These are phyloP conservation scores for Myxocyprinus asiaticus DNA, from an alignment of 2,113 vertebrate genomes.

Conservation along the genomic window DNA sequence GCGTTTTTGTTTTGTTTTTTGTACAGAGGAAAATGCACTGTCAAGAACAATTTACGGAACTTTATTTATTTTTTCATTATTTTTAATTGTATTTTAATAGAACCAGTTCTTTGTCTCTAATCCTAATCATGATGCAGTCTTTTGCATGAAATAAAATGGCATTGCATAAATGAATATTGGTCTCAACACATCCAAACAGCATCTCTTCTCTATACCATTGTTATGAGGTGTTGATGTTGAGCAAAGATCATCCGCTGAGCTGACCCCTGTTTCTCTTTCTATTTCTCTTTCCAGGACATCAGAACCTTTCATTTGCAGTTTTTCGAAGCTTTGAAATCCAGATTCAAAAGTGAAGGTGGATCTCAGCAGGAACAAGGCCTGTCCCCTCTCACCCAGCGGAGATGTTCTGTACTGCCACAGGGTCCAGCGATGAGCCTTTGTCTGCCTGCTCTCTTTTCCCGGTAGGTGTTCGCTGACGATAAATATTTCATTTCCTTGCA, in stretches of 20 bases:
- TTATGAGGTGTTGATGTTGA: conserved; percentile 47
- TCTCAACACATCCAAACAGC: neutral
- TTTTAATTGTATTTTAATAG: too few relatives aligned
- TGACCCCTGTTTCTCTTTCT: conserved; percentile 31
- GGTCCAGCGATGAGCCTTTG: conserved; percentile 78
- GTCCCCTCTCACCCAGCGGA: conserved; percentile 84
- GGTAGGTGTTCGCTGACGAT: conserved; percentile 86
- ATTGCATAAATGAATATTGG: neutral
- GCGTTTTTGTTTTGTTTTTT: too few relatives aligned
- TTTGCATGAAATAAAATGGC: conserved; percentile 1
- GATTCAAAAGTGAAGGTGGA: conserved; percentile 84
- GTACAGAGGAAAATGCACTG: too few relatives aligned
- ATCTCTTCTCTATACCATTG: conserved; percentile 20
- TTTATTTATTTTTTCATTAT: too few relatives aligned
- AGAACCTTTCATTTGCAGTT: conserved; percentile 55
- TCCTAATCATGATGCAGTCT: neutral
- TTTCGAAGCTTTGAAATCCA: conserved; percentile 87
- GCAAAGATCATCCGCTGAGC: conserved; percentile 37
- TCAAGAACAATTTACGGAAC: too few relatives aligned
- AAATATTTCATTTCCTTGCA: conserved; percentile 91
- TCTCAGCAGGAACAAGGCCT: conserved; percentile 29
- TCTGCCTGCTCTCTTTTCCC: conserved; percentile 84
- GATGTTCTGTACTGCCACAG: conserved; percentile 80
- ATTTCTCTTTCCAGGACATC: conserved; percentile 35
- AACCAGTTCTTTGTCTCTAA: too few relatives aligned